These are phyloP conservation scores for Colossoma macropomum DNA, from an alignment of 2,113 vertebrate genomes.

Conservation along the genomic window DNA sequence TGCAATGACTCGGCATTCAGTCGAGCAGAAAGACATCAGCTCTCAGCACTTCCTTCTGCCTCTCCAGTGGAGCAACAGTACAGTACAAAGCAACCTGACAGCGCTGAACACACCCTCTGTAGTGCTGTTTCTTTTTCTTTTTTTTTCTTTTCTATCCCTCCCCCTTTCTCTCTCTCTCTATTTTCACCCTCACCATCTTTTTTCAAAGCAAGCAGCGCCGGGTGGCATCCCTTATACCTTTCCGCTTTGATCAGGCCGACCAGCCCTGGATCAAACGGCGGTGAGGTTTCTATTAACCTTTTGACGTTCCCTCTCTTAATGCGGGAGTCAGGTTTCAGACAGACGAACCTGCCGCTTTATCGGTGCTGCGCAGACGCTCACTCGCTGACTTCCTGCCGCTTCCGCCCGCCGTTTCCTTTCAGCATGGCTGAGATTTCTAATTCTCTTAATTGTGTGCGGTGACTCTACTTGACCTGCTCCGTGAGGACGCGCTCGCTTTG, in stretches of 20 bases:
- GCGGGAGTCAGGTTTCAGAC: slow-evolving; percentile 24
- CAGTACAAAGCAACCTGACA: background rate
- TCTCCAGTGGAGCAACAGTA: background rate
- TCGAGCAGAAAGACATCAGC: background rate
- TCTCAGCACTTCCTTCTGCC: background rate
- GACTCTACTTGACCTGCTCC: slow-evolving; percentile 67
- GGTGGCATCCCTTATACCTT: slow-evolving; percentile 25
- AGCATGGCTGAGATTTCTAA: slow-evolving; percentile 72
- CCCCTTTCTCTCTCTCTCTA: background rate
- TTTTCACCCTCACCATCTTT: background rate
- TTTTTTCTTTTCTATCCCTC: too few species aligned
- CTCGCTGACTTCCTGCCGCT: background rate
- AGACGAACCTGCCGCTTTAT: slow-evolving; percentile 8
- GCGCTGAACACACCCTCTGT: background rate
- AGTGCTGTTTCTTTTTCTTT: background rate
- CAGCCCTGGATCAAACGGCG: slow-evolving; percentile 31
- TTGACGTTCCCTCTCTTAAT: slow-evolving; percentile 33
- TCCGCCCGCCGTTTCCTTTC: slow-evolving; percentile 45
- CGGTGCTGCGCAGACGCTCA: slow-evolving; percentile 23
- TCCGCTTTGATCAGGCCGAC: slow-evolving; percentile 23
- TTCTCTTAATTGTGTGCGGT: slow-evolving; percentile 74
- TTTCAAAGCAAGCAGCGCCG: background rate
- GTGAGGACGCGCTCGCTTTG: slow-evolving; percentile 31
- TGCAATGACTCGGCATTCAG: slow-evolving; percentile 2
- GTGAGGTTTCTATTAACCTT: slow-evolving; percentile 45